Evolutionary conservation across 2,888 invertebrate species (phyloP).

Genomic region (Microctonus brassicae): DNA sequence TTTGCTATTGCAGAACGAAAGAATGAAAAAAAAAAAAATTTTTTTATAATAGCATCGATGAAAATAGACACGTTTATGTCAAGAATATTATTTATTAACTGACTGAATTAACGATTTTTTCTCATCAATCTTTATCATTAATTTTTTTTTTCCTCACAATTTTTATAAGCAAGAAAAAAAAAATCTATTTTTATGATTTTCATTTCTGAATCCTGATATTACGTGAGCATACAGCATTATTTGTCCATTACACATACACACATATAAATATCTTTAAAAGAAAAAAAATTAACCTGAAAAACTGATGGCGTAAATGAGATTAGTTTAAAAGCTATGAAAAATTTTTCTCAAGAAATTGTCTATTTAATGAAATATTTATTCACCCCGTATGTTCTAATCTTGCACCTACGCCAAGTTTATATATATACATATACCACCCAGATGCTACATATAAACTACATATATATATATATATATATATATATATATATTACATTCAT

Average conservation of each 20-base stretch:
- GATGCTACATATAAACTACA: background rate
- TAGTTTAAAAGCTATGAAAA: background rate
- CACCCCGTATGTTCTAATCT: background rate
- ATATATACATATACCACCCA: background rate
- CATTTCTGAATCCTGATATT: slow-evolving; percentile 1
- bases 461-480: slow-evolving; percentile 3
- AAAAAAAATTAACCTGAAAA: background rate
- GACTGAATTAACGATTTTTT: background rate
- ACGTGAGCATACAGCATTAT: slow-evolving; percentile 10
- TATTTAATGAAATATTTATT: background rate
- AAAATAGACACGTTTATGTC: background rate
- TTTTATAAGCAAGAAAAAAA: slow-evolving; percentile 4
- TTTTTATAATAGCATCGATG: background rate
- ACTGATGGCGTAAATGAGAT: background rate
- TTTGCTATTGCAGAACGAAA: slow-evolving; percentile 2
- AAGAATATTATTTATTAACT: slow-evolving; percentile 3
- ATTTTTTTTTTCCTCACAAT: background rate
- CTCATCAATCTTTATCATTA: slow-evolving; percentile 12
- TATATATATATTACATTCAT: too few relatives aligned
- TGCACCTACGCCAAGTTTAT: background rate
- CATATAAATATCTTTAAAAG: background rate
- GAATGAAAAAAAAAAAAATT: background rate
- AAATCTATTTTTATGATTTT: slow-evolving; percentile 22
- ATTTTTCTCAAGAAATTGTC: background rate
- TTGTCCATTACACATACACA: background rate